These are phyloP conservation scores for Electrona antarctica DNA, from an alignment of 2,113 vertebrate genomes.

Conservation along the genomic window DNA sequence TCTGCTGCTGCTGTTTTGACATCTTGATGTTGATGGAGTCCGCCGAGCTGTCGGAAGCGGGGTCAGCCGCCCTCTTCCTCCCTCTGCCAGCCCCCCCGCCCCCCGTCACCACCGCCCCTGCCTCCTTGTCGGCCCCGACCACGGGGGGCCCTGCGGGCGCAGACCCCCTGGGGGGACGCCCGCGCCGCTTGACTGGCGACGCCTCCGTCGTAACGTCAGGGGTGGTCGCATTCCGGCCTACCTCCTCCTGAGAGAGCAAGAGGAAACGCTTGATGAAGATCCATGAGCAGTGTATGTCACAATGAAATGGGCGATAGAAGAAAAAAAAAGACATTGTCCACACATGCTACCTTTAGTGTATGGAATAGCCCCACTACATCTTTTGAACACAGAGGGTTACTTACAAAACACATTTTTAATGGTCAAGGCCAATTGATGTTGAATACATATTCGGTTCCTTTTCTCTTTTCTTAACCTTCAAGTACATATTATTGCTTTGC, in stretches of 20 bases:
- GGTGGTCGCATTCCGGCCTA: conserved; percentile 53
- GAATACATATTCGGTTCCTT: too few relatives aligned
- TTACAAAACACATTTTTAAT: too few relatives aligned
- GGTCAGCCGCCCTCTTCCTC: conserved; percentile 89
- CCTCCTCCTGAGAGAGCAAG: conserved; percentile 52
- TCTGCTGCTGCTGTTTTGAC: conserved; percentile 92
- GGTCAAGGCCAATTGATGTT: too few relatives aligned
- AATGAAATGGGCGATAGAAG: too few relatives aligned
- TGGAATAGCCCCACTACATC: too few relatives aligned
- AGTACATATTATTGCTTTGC: too few relatives aligned
- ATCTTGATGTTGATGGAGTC: conserved; percentile 92
- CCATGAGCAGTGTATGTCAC: too few relatives aligned
- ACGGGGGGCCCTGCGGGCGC: conserved; percentile 75
- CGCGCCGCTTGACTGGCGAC: conserved; percentile 62
- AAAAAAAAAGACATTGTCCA: too few relatives aligned
- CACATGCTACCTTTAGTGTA: too few relatives aligned
- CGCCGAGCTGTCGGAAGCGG: conserved; percentile 76
- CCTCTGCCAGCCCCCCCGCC: conserved; percentile 84
- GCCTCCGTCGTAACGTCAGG: conserved; percentile 75
- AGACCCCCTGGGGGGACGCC: conserved; percentile 81
- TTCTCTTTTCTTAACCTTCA: too few relatives aligned
- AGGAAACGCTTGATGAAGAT: not conserved
- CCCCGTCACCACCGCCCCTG: conserved; percentile 13
- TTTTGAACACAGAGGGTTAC: too few relatives aligned
- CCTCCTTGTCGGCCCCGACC: conserved; percentile 84